These are phyloP conservation scores for Mactra quadrangularis DNA, from an alignment of 1,140 invertebrate species.

Conservation along the genomic window DNA sequence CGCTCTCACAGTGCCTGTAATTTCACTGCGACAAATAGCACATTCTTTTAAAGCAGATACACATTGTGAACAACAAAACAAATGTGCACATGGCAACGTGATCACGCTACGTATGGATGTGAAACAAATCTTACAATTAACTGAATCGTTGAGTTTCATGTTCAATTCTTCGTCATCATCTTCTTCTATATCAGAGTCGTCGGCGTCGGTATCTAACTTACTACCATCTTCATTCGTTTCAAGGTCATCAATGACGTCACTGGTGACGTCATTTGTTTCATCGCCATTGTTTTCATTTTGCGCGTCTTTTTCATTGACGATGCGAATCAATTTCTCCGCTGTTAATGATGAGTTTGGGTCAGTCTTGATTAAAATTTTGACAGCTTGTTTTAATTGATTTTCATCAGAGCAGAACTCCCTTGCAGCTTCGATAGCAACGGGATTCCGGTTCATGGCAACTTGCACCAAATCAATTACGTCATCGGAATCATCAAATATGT, in stretches of 20 bases:
- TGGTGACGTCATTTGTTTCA: neutral
- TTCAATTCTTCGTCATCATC: conserved; percentile 62
- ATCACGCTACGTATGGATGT: conserved; percentile 93
- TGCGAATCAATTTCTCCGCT: neutral
- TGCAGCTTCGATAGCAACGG: neutral
- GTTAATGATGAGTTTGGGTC: neutral
- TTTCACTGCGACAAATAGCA: conserved; percentile 89
- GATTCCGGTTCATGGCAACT: neutral
- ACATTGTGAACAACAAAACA: conserved; percentile 92
- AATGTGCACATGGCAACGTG: conserved; percentile 95
- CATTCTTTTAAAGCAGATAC: conserved; percentile 90
- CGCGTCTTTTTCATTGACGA: neutral
- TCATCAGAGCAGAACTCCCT: neutral
- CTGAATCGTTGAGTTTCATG: conserved; percentile 89
- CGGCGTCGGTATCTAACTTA: neutral
- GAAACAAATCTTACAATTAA: conserved; percentile 95
- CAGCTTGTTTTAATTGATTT: neutral
- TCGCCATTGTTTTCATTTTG: too few species aligned
- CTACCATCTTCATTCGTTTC: neutral
- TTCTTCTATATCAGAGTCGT: neutral
- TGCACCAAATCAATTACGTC: neutral
- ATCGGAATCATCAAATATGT: neutral
- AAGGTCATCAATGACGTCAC: neutral
- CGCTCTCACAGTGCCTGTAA: conserved; percentile 70
- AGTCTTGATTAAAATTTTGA: neutral